Evolutionary conservation across 2,888 invertebrate genomes (phyloP), one percentile per base, ranked within the genome.

Genomic region (Chouioia cunea): DNA sequence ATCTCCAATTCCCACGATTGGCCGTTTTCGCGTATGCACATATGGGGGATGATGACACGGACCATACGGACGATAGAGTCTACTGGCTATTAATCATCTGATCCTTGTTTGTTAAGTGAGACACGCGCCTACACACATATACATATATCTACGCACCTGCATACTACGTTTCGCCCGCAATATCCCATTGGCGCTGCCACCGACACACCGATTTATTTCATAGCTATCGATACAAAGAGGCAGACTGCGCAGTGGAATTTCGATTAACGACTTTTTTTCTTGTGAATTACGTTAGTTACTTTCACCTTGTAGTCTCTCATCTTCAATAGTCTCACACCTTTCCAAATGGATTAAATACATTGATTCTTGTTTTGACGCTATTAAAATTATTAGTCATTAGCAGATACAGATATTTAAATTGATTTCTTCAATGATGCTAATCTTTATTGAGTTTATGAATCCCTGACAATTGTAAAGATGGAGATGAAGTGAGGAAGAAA

Each of bases 61-160:
- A 10, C 57, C 16, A 20, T 43, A 8, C n/a, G 47, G 36, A 54
- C 52, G 69, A 69, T 63, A 48, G 48, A 36, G 47, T 53, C 50
- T 18, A 20, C 44, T 60, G 75, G 75, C 81, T 79, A 83, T 84
- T 84, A 84, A 84, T 84, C 83, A 83, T 80, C 22, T 63, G 69
- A 73, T 79, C 78, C 81, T 81, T 82, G 83, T 83, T 84, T 84
- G 83, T 83, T 82, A 82, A 83, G 80, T 79, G 79, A 77, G 79
- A 80, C 78, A 80, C 80, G 80, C 80, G 82, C 47, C 44, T 63
- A 58, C 58, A 27, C 54, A 56, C 69, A 72, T 54, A 43, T 57
- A 60, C 68, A 62, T 59, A 71, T 60, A 27, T 18, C 46, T 57
- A 60, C 65, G 59, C 64, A 71, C 65, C 22, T 18, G 53, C 22